Evolutionary conservation across 92 coral and sea anemone genomes (phyloP), one percentile per base, ranked within the genome.

Genomic region (Epizoanthus stellaris): DNA sequence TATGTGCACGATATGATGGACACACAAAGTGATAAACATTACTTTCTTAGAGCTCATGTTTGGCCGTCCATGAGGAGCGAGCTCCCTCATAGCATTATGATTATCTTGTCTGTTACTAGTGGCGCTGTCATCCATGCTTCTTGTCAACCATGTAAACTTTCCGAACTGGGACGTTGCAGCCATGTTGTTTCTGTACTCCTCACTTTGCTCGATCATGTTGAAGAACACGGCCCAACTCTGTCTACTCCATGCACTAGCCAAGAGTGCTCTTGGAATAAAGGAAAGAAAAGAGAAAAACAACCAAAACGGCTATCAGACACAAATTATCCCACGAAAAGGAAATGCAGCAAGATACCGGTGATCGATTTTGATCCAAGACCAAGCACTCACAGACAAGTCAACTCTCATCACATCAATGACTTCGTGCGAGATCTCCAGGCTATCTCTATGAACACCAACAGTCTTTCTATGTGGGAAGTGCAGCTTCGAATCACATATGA

Each of bases 331-430:
- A 60, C 84, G 47, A 90, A 90, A 73, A 39, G 53, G 70, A 90
- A 82, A 68, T n/a, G 72, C 65, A 36, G 79, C 60, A 21, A 69
- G n/a, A 17, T 80, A 52, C 42, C 58, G 0, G 86, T 90, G 4
- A 87, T 87, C 61, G 86, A 90, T 54, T 90, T 87, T 62, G 91
- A 90, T 64, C 94, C 94, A 25, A 58, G 89, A 91, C 94, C 94
- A 36, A 82, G 75, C 10, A 63, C 81, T 30, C 76, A 23, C 60
- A 60, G 89, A 81, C 58, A 40, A 23, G 90, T 90, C 7, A 68
- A 57, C 30, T 12, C 49, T 17, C 39, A 52, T 14, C 82, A 70
- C 25, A 67, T 90, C 8, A 86, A 62, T 49, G 65, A 30, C 66
- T 77, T 90, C 2, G 80, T 86, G 1, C 38, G 73, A 40, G 20